Evolutionary conservation across 2,888 invertebrate species (phyloP), one percentile per base, ranked within the genome.

Genomic region (Anthrax anthrax): DNA sequence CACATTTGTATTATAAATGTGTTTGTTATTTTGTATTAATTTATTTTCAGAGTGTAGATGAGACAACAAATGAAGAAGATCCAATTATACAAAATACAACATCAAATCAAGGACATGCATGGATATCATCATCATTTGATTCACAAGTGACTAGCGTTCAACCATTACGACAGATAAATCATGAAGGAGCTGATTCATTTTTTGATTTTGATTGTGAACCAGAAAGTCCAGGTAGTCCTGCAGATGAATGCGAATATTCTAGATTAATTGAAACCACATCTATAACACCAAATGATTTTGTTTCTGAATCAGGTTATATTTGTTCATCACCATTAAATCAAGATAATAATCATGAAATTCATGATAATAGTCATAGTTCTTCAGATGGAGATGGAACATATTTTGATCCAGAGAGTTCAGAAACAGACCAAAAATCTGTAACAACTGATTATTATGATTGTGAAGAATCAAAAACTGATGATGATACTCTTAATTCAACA

Each of bases 211-310:
- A 76, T 56, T 70, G 77, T 55, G 77, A 78, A 54, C 70, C 77
- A 13, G 80, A 80, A 52, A 80, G 78, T 50, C 80, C 83, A 0
- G 77, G 76, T 43, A 84, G 83, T 55, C 84, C 84, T 1, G 76
- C 74, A 42, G 82, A 81, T 52, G 74, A 75, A 55, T 68, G 69
- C 52, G 78, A 78, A 61, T 69, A 73, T 48, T 70, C 72, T 49
- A 61, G 65, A 51, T 57, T 69, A 42, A 66, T 69, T 57, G 69
- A 59, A 65, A 75, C 72, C 56, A 72, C 72, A 56, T 73, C 73
- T 54, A 72, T 71, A 51, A 71, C 71, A 50, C 66, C 73, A 23
- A 54, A 63, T 12, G 68, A 69, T 58, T 67, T 62, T 55, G 69
- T 60, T 49, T 62, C 62, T 55, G 77, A 72, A 48, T 69, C 71